Base-by-base conservation (phyloP, 2,888 invertebrate species). In the Epistrophe eligans region DNA sequence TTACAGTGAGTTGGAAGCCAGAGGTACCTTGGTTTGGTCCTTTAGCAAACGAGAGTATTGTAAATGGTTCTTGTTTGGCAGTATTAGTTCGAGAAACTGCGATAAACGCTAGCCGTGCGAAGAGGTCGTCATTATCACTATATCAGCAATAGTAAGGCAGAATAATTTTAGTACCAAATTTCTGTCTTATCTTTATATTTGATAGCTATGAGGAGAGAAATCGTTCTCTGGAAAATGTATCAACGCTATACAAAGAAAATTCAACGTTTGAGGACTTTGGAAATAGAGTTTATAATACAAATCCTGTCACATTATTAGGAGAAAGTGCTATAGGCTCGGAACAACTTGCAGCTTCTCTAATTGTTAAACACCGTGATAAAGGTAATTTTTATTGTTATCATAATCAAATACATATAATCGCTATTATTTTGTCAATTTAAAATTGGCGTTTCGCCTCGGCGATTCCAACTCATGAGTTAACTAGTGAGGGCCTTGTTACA, bases 1-100 rank as follows among this genome's bases (percentile, higher is more conserved):
- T 98, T 89, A 98, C 98, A 83, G 96, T 99, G 80, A 95, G 97
- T 89, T 95, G 97, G 90, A 98, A 98, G 91, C 95, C 96, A 0
- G 97, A 97, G 92, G 97, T 97, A 89, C 96, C 97, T n/a, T 97
- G 96, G 93, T 99, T 99, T 94, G 99, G 99, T 0, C 98, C 99
- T 4, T 93, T 99, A 88, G 99, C 98, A 93, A 97, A 99, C 92
- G 99, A 99, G 93, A 96, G 97, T 89, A 92, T 95, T 32, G 92
- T 95, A 24, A 94, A 94, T 89, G 93, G 94, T 89, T 90, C 93
- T 15, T 94, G 94, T 90, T 90, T 98, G 89, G 97, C 99, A 35
- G 97, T 97, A 62, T 94, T 99, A 77, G 97, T 99, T 15, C 94
- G 98, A 77, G 96, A 97, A 71, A 98, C 99, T 38, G 98, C 98